Evolutionary conservation across 2,113 vertebrate genomes (phyloP).

Genomic region (Cyphomyrus plagiostoma): DNA sequence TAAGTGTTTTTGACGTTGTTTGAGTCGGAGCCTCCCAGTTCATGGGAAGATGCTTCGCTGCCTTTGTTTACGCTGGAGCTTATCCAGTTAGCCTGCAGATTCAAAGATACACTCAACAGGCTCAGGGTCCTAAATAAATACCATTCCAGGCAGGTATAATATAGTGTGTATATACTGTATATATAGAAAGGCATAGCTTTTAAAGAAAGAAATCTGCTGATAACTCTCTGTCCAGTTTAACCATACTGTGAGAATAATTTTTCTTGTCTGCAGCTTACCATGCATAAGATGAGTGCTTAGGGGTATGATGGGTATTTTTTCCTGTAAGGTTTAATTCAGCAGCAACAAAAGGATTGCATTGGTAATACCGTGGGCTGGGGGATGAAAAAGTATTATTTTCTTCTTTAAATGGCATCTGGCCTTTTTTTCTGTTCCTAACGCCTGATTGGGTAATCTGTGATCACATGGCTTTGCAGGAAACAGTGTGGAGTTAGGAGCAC

Average conservation of each 20-base stretch:
- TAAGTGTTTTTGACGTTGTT: not conserved
- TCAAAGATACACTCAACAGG: not conserved
- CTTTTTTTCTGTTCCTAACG: not conserved
- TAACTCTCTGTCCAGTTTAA: not conserved
- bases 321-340: not conserved
- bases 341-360: not conserved
- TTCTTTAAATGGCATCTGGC: not conserved
- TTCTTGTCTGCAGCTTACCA: not conserved
- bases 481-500: not conserved
- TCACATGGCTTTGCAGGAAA: not conserved
- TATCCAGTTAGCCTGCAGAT: not conserved
- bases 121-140: not conserved
- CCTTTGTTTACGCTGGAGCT: not conserved
- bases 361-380: not conserved
- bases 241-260: not conserved
- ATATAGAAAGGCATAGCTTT: not conserved
- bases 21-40: not conserved
- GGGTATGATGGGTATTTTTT: not conserved
- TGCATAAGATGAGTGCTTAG: not conserved
- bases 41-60: not conserved
- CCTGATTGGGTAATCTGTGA: not conserved
- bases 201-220: not conserved
- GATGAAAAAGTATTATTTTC: not conserved
- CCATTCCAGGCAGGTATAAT: not conserved
- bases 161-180: not conserved